Evolutionary conservation across 1,140 invertebrate species (phyloP), one percentile per base, ranked within the genome.

Genomic region (Druon quercuslanigerum): DNA sequence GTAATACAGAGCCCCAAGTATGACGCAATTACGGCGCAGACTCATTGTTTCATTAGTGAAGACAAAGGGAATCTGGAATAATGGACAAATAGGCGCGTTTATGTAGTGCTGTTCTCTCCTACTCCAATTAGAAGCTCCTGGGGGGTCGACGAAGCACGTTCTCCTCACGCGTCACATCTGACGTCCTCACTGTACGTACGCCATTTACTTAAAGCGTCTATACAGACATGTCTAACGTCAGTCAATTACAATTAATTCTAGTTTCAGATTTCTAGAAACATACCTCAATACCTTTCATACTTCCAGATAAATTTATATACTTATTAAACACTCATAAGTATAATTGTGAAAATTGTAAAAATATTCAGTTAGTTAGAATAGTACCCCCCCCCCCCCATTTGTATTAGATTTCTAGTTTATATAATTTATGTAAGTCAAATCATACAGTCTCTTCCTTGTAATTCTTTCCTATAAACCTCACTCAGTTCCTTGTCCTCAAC

Each of bases 61-160:
- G 89, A 91, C 90, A 91, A 91, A 91, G 90, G 80, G 90, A 91
- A 91, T 91, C 89, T 90, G 88, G 83, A 91, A 91, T 91, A 91
- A 91, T 91, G 90, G 86, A 90, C 90, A 91, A 91, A 90, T 91
- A 91, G 89, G 87, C 87, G 89, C 88, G 88, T 90, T 90, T 91
- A 91, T 89, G 88, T 86, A 90, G 88, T 88, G 84, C 88, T 84
- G 86, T 89, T 83, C 84, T 87, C 85, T 81, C 78, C 87, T 85
- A 89, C 86, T 90, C 89, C 90, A 91, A 91, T 91, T 91, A 91
- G 87, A 85, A 87, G 78, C 86, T 88, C 79, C 86, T 88, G 84
- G 84, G 86, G 86, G 82, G 79, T 84, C 84, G 83, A 81, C 82
- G 82, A 89, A 85, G 84, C 88, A 90, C 89, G 87, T 90, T 86